phyloP scores from a whole-genome alignment of 2,888 invertebrate species.

The Coleophora flavipennella region DNA sequence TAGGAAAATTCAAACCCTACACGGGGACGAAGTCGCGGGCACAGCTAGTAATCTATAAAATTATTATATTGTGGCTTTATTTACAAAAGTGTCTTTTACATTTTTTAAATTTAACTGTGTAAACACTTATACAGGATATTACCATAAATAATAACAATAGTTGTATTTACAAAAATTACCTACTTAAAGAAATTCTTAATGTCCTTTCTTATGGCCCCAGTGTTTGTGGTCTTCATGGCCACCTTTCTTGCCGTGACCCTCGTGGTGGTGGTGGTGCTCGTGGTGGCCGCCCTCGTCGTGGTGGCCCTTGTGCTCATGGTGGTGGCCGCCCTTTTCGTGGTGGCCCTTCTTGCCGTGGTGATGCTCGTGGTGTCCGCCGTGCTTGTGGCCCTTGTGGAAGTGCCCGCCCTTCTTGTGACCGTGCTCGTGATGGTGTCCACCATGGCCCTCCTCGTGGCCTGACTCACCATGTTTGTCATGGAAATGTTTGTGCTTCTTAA shows the following conservation, averaged over 20 bases:
- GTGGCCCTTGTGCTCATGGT: conserved; percentile 85
- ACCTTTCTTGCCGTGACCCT: conserved; percentile 83
- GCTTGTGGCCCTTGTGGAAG: conserved; percentile 84
- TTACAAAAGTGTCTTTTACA: conserved; percentile 12
- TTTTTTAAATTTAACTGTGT: background rate
- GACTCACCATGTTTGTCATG: conserved; percentile 86
- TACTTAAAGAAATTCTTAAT: conserved; percentile 27
- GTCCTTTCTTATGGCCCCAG: conserved; percentile 78
- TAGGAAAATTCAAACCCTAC: too few relatives aligned
- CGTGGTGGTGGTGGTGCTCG: conserved; percentile 82
- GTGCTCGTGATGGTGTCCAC: conserved; percentile 82
- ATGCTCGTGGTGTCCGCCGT: conserved; percentile 82
- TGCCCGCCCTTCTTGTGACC: conserved; percentile 86
- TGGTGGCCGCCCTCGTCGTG: conserved; percentile 84
- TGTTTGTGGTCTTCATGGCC: conserved; percentile 85
- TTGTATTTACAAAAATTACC: background rate
- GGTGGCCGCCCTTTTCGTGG: conserved; percentile 84
- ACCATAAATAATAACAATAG: conserved; percentile 1
- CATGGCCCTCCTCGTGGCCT: conserved; percentile 84
- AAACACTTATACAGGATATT: conserved; percentile 6
- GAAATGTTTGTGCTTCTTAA: conserved; percentile 88
- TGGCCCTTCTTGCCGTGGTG: conserved; percentile 86
- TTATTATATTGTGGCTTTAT: conserved; percentile 7
- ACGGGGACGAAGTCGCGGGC: too few relatives aligned
- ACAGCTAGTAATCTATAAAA: too few relatives aligned